Base-by-base conservation (phyloP, 1,140 invertebrate species). In the Galendromus occidentalis region DNA sequence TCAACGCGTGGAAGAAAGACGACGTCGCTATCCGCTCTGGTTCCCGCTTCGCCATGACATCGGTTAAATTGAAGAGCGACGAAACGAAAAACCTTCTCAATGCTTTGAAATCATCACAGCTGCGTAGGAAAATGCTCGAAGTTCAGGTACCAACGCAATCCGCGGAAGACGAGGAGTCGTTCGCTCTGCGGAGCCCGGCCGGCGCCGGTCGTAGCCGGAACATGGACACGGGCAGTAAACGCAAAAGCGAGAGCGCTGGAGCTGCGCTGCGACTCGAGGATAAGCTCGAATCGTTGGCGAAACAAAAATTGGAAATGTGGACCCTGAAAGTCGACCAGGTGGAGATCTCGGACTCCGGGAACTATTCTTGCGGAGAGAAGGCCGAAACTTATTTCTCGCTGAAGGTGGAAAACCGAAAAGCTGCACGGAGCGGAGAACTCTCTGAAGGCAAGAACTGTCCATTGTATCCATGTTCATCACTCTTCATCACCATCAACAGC, bases 1-100 rank as follows among this genome's bases (percentile, higher is more conserved):
- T 59, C 25, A 59, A 59, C 51, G 51, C 51, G 14, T 59, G 51
- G 51, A 59, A 59, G 33, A 59, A 59, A 9, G 22, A 59, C 33
- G 51, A 59, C 25, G 51, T 59, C 20, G 51, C 25, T 22, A 25
- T 59, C 14, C 17, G 1, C 14, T 59, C 51, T 17, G 51, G 51
- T 33, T 25, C 51, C 12, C 25, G 51, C 22, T 25, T 59, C 14
- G 51, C 14, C 1, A 59, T 59, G 51, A 59, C 51, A 12, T 29
- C 25, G 4, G 20, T 59, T 25, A n/a, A 22, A 25, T 33, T 59
- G 25, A 25, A 14, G 22, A 17, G 22, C 14, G 14, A 59, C 1
- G 17, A 59, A 22, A 14, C 33, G 14, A 59, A 59, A 22, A 39
- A 39, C 9, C 33, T 39, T 39, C 9, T 39, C 33, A 39, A 39